These are phyloP conservation scores for Malthinus seriepunctatus DNA, from an alignment of 2,888 invertebrate genomes.

Conservation along the genomic window DNA sequence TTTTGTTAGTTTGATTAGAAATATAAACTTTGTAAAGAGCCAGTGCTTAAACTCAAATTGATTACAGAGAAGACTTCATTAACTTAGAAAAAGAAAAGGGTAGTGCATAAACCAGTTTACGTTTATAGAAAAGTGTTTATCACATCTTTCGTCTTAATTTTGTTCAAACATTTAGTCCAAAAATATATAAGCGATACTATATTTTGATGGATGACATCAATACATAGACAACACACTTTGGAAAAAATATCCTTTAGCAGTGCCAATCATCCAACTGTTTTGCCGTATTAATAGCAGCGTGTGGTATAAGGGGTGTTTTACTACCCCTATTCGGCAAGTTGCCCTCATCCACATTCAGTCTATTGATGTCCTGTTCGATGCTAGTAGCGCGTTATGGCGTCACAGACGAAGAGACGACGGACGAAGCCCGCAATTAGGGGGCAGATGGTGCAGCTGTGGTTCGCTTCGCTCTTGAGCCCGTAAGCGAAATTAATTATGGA, in stretches of 20 bases:
- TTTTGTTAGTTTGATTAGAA: too few relatives aligned
- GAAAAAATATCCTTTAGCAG: constrained; percentile 13
- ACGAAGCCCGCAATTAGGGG: constrained; percentile 27
- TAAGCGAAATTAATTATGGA: constrained; percentile 28
- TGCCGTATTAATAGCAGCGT: constrained; percentile 21
- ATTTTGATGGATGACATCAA: constrained; percentile 11
- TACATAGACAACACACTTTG: constrained; percentile 15
- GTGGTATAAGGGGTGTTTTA: constrained; percentile 14
- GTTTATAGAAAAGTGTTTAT: too few relatives aligned
- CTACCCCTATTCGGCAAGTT: constrained; percentile 21
- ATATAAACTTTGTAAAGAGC: too few relatives aligned
- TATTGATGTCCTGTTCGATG: constrained; percentile 27
- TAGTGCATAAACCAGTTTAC: too few relatives aligned
- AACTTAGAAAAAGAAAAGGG: too few relatives aligned
- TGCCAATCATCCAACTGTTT: constrained; percentile 19
- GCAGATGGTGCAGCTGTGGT: constrained; percentile 28
- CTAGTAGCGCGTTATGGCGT: constrained; percentile 24
- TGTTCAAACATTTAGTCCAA: too few relatives aligned
- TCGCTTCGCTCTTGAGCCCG: constrained; percentile 27
- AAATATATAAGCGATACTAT: neutral
- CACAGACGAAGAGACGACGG: constrained; percentile 25
- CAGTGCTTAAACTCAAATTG: too few relatives aligned
- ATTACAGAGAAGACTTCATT: too few relatives aligned
- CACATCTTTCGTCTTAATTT: too few relatives aligned
- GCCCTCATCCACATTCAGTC: constrained; percentile 25